Evolutionary conservation across 2,888 invertebrate species (phyloP).

Genomic region (Drosophila neoperkinsi): DNA sequence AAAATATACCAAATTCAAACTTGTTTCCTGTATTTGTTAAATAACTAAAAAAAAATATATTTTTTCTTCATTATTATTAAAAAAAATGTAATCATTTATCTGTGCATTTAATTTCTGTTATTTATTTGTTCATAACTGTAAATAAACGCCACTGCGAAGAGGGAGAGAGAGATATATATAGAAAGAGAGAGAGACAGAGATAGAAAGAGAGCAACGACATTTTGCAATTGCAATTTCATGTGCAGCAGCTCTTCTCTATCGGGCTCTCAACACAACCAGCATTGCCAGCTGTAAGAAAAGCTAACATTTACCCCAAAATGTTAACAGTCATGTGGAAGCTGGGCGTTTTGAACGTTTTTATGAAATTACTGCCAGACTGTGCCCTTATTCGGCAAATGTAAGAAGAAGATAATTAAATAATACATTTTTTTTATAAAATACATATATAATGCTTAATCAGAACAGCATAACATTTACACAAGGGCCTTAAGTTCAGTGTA

Average conservation of each 20-base stretch:
- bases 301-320: slow-evolving; percentile 23
- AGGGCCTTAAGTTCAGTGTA: neutral
- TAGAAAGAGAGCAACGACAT: slow-evolving; percentile 5
- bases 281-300: slow-evolving; percentile 50
- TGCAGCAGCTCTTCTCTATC: slow-evolving; percentile 25
- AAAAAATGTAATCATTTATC: neutral
- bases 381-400: neutral
- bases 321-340: slow-evolving; percentile 31
- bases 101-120: neutral
- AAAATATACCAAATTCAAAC: neutral
- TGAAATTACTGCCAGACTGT: neutral
- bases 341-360: neutral
- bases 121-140: neutral
- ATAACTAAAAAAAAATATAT: neutral
- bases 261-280: slow-evolving; percentile 29
- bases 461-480: neutral
- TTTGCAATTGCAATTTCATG: slow-evolving; percentile 16
- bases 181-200: neutral
- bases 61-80: neutral
- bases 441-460: neutral
- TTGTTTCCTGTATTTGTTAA: neutral
- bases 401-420: neutral
- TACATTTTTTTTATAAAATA: neutral
- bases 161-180: neutral
- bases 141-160: neutral